Conservation (phyloP, 30 jellyfish, hydroid and myxozoan genomes). For the Chrysaora quinquecirrha region DNA sequence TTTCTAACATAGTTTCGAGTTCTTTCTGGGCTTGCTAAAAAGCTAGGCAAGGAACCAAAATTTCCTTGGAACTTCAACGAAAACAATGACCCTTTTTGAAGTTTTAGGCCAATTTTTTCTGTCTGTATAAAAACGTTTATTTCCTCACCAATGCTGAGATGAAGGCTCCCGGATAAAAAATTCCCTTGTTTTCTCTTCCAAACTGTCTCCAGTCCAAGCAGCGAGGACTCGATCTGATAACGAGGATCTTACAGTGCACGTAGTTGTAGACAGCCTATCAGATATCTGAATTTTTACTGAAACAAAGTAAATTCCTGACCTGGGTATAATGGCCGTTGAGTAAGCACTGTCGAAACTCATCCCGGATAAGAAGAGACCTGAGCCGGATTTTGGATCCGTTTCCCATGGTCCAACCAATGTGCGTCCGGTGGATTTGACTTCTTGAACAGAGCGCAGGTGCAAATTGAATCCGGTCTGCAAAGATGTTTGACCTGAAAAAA, state of each 20-base stretch:
- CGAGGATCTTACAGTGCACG: constrained; percentile 17
- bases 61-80: constrained; percentile 47
- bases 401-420: constrained; percentile 66
- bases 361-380: constrained; percentile 17
- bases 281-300: constrained; percentile 8
- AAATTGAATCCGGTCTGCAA: constrained; percentile 53
- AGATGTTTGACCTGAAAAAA: neutral
- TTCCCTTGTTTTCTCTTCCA: neutral
- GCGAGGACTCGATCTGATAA: constrained; percentile 30
- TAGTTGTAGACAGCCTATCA: neutral
- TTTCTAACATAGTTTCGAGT: constrained; percentile 5
- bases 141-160: constrained; percentile 42
- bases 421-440: neutral
- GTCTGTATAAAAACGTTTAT: neutral
- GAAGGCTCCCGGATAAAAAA: constrained; percentile 44
- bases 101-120: neutral
- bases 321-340: constrained; percentile 24
- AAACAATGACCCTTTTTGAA: constrained; percentile 13
- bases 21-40: constrained; percentile 48
- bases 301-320: constrained; percentile 46
- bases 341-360: constrained; percentile 2
- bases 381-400: constrained; percentile 16
- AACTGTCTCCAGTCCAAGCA: constrained; percentile 35
- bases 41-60: constrained; percentile 41
- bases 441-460: constrained; percentile 19